Percentiles rank a stretch among this genome's conserved stretches.
Conservation (phyloP, 2,113 vertebrate genomes). For the Catagonus wagneri region DNA sequence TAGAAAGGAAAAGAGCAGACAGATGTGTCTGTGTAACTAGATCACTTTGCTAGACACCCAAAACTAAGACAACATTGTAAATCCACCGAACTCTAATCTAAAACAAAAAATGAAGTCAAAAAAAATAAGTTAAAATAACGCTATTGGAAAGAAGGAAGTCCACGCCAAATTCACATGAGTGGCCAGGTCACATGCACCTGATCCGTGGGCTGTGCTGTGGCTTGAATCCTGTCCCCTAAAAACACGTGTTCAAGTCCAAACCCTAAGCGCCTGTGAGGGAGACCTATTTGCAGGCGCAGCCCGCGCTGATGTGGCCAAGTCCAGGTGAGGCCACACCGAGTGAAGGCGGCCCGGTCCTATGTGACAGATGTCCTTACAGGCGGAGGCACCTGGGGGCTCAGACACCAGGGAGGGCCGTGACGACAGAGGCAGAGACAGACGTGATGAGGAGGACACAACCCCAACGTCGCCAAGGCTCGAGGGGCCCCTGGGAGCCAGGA, state of each 20-base stretch:
- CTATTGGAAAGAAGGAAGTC: too few relatives aligned
- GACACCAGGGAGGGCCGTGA: neutral
- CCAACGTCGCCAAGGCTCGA: accelerated
- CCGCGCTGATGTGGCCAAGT: neutral
- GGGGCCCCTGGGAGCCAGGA: accelerated
- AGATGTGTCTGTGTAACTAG: too few relatives aligned
- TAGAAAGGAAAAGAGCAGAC: too few relatives aligned
- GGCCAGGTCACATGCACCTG: neutral
- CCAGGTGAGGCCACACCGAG: too few relatives aligned
- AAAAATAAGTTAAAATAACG: too few relatives aligned
- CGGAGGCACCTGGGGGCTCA: neutral
- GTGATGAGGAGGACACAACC: neutral
- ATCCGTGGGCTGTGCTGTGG: accelerated
- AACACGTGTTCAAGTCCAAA: neutral
- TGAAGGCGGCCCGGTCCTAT: too few relatives aligned
- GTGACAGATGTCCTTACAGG: neutral
- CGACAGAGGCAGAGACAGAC: neutral
- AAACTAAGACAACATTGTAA: too few relatives aligned
- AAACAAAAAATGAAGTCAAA: too few relatives aligned
- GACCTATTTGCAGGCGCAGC: accelerated
- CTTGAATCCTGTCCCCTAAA: neutral
- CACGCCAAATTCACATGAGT: neutral
- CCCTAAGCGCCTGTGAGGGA: neutral
- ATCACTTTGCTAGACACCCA: too few relatives aligned
- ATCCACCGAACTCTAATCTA: too few relatives aligned